Base-by-base conservation (phyloP, 1,140 invertebrate species). In the Drosophila nebulosa region DNA sequence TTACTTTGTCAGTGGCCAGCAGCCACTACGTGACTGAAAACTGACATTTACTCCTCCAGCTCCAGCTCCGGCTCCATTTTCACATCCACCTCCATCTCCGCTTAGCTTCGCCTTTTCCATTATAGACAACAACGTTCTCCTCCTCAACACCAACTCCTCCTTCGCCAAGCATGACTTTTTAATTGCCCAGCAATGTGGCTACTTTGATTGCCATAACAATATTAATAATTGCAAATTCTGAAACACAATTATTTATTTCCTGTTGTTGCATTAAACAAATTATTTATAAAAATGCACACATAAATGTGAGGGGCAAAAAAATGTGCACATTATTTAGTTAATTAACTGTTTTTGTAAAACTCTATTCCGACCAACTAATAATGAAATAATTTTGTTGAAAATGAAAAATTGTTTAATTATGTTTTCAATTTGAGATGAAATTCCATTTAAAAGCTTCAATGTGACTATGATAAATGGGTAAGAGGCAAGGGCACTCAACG, bases 1-100 rank as follows among this genome's bases (percentile, higher is more conserved):
- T 86, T 80, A 78, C 73, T 81, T 86, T 75, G 74, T 78, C 81
- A 74, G 78, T 61, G 74, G 56, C 39, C 56, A 64, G 66, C 39
- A 46, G 39, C 39, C 39, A 36, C 21, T 61, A 88, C 81, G 83
- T 86, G 83, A 86, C 81, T 64, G 36, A 36, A 64, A 67, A 51
- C 21, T 22, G 14, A 50, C 16, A 27, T 14, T 39, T 30, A 42
- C 51, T 22, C 50, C 7, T 39, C 36, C 16, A 16, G 27, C 27
- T 30, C 5, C 27, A 30, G 27, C n/a, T n/a, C n/a, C n/a, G n/a
- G n/a, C n/a, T n/a, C n/a, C n/a, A n/a, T n/a, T n/a, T n/a, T n/a
- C n/a, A n/a, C n/a, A n/a, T n/a, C n/a, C n/a, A n/a, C n/a, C n/a
- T n/a, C n/a, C n/a, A n/a, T n/a, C n/a, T n/a, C n/a, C n/a, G n/a